Evolutionary conservation across 2,888 invertebrate species (phyloP).

Genomic region (Cerceris ruficornis): DNA sequence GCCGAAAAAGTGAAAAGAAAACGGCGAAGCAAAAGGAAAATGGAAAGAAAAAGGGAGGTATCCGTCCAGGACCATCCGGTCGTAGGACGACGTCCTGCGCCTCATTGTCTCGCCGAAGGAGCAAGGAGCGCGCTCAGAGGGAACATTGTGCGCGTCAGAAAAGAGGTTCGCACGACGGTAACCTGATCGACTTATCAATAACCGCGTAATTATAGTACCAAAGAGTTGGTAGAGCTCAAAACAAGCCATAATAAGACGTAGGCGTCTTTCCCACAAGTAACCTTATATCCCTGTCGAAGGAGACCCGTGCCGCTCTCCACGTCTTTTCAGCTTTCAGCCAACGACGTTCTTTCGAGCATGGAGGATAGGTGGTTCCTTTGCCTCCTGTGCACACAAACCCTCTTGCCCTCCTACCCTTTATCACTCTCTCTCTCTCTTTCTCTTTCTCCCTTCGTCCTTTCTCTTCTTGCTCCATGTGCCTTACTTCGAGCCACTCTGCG

Average conservation of each 20-base stretch:
- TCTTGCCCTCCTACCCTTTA: background rate
- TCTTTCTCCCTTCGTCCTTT: constrained; percentile 25
- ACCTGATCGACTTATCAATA: constrained; percentile 82
- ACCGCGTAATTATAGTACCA: constrained; percentile 81
- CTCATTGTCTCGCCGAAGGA: constrained; percentile 50
- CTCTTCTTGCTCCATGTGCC: background rate
- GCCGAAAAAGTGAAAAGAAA: background rate
- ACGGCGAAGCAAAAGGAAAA: background rate
- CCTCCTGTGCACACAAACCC: constrained; percentile 13
- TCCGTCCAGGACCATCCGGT: constrained; percentile 48
- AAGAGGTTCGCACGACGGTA: constrained; percentile 72
- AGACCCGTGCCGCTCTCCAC: constrained; percentile 74
- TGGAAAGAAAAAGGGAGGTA: constrained; percentile 18
- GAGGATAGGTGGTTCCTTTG: constrained; percentile 38
- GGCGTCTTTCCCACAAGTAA: constrained; percentile 82
- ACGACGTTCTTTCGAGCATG: constrained; percentile 44
- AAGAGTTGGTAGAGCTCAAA: constrained; percentile 81
- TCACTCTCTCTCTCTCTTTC: constrained; percentile 10
- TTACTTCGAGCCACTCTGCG: background rate
- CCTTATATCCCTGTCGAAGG: constrained; percentile 79
- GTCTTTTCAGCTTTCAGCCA: constrained; percentile 75
- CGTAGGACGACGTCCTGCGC: constrained; percentile 45
- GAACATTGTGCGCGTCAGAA: constrained; percentile 63
- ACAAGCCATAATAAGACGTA: constrained; percentile 81
- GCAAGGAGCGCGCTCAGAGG: constrained; percentile 32